Evolutionary conservation across 2,797 vertebrate genomes (phyloP).

Genomic region (Tiaroga cobitis): DNA sequence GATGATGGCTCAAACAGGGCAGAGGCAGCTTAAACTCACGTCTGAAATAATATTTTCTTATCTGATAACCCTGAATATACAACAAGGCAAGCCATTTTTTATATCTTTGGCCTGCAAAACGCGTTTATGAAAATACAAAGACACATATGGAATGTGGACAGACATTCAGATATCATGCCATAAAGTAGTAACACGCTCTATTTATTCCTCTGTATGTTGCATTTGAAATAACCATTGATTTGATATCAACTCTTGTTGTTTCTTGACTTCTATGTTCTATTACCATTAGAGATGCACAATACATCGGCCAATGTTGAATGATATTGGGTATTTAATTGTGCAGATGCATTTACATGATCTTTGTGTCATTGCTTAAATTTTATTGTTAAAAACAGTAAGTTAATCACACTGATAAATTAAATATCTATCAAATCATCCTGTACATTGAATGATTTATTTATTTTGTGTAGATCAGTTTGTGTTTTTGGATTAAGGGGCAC

Average conservation of each 20-base stretch:
- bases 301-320: background rate
- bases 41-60: constrained; percentile 64
- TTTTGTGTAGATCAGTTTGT: background rate
- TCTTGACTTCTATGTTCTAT: background rate
- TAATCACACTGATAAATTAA: background rate
- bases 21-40: constrained; percentile 43
- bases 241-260: background rate
- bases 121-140: constrained; percentile 31
- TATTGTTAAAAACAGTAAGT: background rate
- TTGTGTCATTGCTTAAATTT: background rate
- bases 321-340: background rate
- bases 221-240: background rate
- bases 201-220: background rate
- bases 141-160: constrained; percentile 44
- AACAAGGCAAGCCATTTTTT: constrained; percentile 52
- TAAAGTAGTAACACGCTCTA: constrained; percentile 8
- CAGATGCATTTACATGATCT: background rate
- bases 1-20: constrained; percentile 34
- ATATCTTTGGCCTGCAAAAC: constrained; percentile 36
- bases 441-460: background rate
- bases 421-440: background rate
- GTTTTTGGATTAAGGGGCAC: background rate
- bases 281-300: background rate
- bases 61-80: constrained; percentile 51
- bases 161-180: background rate